These are phyloP conservation scores for Platycercus adscitus DNA, from an alignment of 2,113 vertebrate genomes.

Conservation along the genomic window DNA sequence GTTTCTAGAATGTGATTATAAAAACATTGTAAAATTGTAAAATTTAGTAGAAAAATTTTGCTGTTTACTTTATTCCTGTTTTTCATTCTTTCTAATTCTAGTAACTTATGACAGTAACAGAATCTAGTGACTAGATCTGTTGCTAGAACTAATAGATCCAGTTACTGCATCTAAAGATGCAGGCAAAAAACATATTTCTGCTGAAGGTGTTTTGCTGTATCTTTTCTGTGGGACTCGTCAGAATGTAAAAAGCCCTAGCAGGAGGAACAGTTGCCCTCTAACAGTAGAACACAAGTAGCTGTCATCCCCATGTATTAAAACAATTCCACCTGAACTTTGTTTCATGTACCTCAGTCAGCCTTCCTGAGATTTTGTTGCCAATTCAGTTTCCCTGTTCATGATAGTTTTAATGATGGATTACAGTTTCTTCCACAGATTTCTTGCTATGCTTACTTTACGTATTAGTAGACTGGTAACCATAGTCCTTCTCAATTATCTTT, in stretches of 20 bases:
- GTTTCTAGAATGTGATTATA: not conserved
- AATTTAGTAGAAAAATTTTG: not conserved
- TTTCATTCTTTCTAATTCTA: not conserved
- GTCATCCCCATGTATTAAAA: not conserved
- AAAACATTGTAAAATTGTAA: not conserved
- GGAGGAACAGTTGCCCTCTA: not conserved
- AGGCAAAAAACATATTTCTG: rapidly evolving
- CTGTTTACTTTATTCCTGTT: not conserved
- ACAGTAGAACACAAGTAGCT: not conserved
- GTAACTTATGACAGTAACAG: not conserved
- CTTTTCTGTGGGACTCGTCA: not conserved
- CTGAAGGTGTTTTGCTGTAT: not conserved
- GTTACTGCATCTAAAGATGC: not conserved
- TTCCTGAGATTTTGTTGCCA: not conserved
- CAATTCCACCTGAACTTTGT: not conserved
- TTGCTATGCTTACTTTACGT: not conserved
- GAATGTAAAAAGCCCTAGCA: not conserved
- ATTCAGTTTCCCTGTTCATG: not conserved
- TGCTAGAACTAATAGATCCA: not conserved
- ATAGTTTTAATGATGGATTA: not conserved
- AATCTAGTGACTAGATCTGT: not conserved
- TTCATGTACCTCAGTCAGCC: not conserved
- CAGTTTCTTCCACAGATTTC: not conserved
- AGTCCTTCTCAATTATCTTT: not conserved
- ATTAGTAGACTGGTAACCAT: not conserved